Conservation (phyloP, 2,797 vertebrate genomes). For the Lepilemur septentrionalis region DNA sequence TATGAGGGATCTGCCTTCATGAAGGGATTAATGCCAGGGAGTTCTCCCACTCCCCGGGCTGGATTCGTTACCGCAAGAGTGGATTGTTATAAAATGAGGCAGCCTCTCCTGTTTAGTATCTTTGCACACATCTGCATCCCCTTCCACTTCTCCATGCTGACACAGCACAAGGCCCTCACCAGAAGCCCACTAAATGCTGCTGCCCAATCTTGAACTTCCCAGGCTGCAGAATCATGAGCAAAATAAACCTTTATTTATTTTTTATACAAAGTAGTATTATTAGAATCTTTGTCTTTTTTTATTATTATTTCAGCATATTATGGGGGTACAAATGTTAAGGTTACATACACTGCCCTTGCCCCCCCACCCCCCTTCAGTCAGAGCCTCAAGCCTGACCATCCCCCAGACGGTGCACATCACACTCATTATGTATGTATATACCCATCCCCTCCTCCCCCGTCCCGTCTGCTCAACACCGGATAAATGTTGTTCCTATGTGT, state of each 20-base stretch:
- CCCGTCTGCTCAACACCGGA: too few species aligned
- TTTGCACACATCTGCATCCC: neutral
- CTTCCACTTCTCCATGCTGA: neutral
- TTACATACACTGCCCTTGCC: too few species aligned
- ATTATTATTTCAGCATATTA: too few species aligned
- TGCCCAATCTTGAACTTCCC: neutral
- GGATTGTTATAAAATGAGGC: neutral
- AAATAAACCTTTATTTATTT: neutral
- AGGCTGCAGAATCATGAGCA: neutral
- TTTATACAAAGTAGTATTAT: too few species aligned
- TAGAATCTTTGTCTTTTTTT: too few species aligned
- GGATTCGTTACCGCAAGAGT: neutral
- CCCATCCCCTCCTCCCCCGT: too few species aligned
- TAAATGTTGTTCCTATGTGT: too few species aligned
- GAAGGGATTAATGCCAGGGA: neutral
- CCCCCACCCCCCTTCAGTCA: too few species aligned
- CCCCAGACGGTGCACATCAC: too few species aligned
- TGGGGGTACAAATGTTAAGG: too few species aligned
- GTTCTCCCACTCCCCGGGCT: neutral
- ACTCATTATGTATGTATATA: too few species aligned
- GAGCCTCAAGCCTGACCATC: too few species aligned
- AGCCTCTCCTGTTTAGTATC: neutral
- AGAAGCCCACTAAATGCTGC: neutral
- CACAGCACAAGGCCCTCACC: neutral
- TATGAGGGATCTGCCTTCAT: neutral